Base-by-base conservation (phyloP, 2,797 vertebrate species). In the Fistularia commersonii region DNA sequence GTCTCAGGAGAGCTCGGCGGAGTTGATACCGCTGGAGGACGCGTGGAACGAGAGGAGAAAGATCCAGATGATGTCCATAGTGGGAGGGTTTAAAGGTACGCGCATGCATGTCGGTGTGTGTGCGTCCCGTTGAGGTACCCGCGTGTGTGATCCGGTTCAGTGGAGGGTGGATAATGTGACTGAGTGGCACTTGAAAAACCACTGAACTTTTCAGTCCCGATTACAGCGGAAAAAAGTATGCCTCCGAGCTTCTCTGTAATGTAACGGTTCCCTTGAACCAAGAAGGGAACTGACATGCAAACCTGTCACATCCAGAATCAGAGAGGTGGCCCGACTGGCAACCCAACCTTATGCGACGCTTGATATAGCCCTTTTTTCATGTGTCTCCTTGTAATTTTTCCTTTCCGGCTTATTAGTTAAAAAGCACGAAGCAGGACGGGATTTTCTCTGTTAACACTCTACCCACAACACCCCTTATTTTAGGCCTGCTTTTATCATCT, bases 191-290 rank as follows among this genome's bases (percentile, higher is more conserved):
- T 91, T 91, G 92, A 89, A 95, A 91, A 94, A 91, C 87, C 92
- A 90, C 88, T 97, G 95, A 96, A 95, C 95, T 95, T 96, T 97
- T 97, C 94, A 95, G 90, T 88, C 89, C 91, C 80, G 89, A 95
- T 95, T 93, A 94, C 90, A 89, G 93, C 87, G 79, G 47, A 64
- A 48, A 23, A 23, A 57, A 49, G 46, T 45, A 54, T 65, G 74
- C 74, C 82, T 72, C 3, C 11, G 45, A 81, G 79, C 58, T 58
- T 46, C 7, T 32, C 42, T 60, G 57, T 42, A 61, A 64, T 61
- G 41, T 34, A 53, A 42, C 53, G 3, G 49, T 63, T 66, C 70
- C 46, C n/a, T 64, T 61, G 40, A 57, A 35, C 59, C 32, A 36
- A 31, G 39, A 57, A 41, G 48, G 60, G 13, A 32, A 66, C 50